Percentiles rank a stretch among this genome's conserved stretches.
Conservation (phyloP, 2,888 invertebrate genomes). For the Drosophila lacicola region DNA sequence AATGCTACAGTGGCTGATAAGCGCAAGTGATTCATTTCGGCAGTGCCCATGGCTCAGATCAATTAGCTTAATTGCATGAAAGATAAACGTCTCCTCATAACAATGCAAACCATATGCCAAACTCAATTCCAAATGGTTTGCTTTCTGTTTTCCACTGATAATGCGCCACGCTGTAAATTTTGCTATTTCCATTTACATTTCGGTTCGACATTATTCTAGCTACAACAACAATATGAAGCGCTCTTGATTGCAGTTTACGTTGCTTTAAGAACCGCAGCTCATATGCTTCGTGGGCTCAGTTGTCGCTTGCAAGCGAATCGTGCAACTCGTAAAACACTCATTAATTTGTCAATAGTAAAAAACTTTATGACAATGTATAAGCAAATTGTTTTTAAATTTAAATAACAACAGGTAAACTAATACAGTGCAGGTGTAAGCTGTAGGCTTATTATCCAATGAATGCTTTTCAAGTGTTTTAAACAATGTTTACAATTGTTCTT, state of each 20-base stretch:
- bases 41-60: background rate
- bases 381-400: background rate
- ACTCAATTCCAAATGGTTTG: constrained; percentile 11
- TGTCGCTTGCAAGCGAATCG: constrained; percentile 7
- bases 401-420: background rate
- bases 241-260: constrained; percentile 6
- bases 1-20: constrained; percentile 19
- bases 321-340: constrained; percentile 1
- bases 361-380: background rate
- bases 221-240: background rate
- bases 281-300: constrained; percentile 16
- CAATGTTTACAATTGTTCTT: background rate
- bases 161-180: constrained; percentile 1
- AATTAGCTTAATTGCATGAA: constrained; percentile 18
- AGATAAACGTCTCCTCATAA: constrained; percentile 10
- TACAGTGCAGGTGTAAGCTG: background rate
- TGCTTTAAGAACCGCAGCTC: constrained; percentile 24
- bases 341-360: background rate
- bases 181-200: constrained; percentile 9
- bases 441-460: background rate
- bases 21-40: constrained; percentile 3
- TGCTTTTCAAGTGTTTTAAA: background rate
- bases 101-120: constrained; percentile 23
- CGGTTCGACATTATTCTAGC: background rate
- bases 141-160: constrained; percentile 20